Evolutionary conservation across 2,888 invertebrate species (phyloP), one percentile per base, ranked within the genome.

Genomic region (Pecten maximus): DNA sequence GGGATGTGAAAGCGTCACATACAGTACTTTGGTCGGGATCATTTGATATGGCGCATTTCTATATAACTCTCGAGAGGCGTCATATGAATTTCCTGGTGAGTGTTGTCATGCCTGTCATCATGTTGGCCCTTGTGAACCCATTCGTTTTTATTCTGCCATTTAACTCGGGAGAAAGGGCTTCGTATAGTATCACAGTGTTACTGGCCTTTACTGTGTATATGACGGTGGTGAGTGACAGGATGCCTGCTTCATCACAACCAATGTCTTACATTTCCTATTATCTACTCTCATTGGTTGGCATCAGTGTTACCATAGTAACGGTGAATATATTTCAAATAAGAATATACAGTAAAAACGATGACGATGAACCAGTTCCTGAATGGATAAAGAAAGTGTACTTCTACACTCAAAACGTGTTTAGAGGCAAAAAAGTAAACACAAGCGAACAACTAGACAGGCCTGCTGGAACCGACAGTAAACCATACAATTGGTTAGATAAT

Each of bases 181-280:
- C 92, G 2, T 92, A 92, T 40, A 92, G 92, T 0, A 89, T 93
- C 40, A 93, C 93, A 12, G 89, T 90, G 60, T 93, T 92, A 54
- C 50, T 93, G 87, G 91, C 93, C 2, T 93, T 93, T 87, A 88
- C 92, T n/a, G 93, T 93, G 0, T 93, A 90, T 48, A 92, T 93
- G 91, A 40, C 89, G 15, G 90, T 91, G 4, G 87, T 93, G 0
- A 92, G 92, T 87, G 88, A 89, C 44, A 90, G 90, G 40, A 91
- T 93, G 35, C 93, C 93, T 6, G 87, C 90, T 28, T 92, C 92
- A 40, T 93, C 93, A 0, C 40, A 90, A 0, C 93, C 93, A 2
- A 90, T 93, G 44, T 90, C 93, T 0, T 91, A 44, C 28, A 89
- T 93, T 35, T 93, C 89, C 54, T 88, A 88, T 35, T 90, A 91